Base-by-base conservation (phyloP, 2,113 vertebrate genomes). In the Thalassarche chlororhynchos region DNA sequence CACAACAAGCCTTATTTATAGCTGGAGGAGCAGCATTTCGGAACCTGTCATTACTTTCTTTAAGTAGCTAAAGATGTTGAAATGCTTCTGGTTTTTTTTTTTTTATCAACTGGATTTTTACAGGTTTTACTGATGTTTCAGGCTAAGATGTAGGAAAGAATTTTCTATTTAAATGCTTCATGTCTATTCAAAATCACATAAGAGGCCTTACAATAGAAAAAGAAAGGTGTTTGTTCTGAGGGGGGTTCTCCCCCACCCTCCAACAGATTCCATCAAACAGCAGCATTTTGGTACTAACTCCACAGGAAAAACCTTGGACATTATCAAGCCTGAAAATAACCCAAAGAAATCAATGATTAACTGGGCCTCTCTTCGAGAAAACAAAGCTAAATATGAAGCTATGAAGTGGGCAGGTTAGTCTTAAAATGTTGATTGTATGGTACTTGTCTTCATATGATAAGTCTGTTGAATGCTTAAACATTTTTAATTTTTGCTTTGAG, bases 321-420 rank as follows among this genome's bases (percentile, higher is more conserved):
- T 17, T 36, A 11, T 44, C 47, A 81, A 91, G 24, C 89, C 90
- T 91, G 91, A 84, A 68, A 49, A n/a, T 87, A 74, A 13, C 15
- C 58, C 85, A 9, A 34, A 64, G 1, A 94, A 80, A 44, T 51
- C 91, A 1, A 46, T 96, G 42, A 99, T 99, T 84, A 98, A 99
- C 84, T 99, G 99, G 99, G 97, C 97, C 18, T 85, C 96, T 52
- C 91, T 99, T 88, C 97, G 99, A 93, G 98, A 99, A 97, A 99
- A 99, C 95, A 98, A 92, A 87, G 96, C 98, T 8, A 99, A 99
- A 97, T 99, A 99, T 81, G 98, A 98, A 78, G 97, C 98, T 84
- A 98, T 99, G 93, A 99, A 99, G 84, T 99, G 99, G 99, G 98
- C 98, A 98, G 99, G 99, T 99, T 92, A 98, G 98, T 98, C 75